A percentile compares a stretch with the other conserved stretches of the same genome.
Evolutionary conservation across 2,888 invertebrate species (phyloP).

Genomic region (Acanthopleura granulata): DNA sequence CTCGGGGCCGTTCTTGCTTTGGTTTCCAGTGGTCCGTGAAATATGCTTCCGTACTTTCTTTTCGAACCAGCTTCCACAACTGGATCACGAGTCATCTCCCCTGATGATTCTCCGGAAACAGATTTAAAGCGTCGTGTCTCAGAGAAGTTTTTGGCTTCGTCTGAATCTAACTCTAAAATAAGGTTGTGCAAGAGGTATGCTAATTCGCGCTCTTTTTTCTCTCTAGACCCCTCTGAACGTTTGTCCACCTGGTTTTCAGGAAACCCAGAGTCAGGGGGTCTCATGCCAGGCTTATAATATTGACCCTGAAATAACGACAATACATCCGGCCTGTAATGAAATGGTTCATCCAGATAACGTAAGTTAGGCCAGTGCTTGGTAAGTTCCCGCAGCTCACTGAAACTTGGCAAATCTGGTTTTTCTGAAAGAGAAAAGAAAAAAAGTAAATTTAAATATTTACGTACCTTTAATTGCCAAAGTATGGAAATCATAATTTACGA

Average conservation of each 20-base stretch:
- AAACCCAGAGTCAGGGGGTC: too few species aligned
- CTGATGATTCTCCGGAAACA: conserved; percentile 4
- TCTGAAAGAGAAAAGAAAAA: too few species aligned
- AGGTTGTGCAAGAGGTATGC: neutral
- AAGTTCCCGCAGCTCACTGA: too few species aligned
- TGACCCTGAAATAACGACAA: too few species aligned
- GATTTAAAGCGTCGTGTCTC: neutral
- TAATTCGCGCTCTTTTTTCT: conserved; percentile 7
- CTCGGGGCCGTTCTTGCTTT: neutral
- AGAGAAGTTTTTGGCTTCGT: neutral
- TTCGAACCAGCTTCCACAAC: neutral
- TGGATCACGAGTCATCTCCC: neutral
- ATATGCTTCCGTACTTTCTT: neutral
- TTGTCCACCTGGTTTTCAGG: neutral
- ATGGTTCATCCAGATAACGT: too few species aligned
- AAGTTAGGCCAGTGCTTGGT: too few species aligned
- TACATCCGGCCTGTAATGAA: too few species aligned
- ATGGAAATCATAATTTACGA: too few species aligned
- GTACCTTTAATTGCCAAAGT: too few species aligned
- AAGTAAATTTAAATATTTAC: too few species aligned
- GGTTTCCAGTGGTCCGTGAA: neutral
- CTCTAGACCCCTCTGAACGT: neutral
- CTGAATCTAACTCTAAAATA: neutral
- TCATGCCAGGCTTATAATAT: too few species aligned
- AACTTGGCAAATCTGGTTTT: too few species aligned